Evolutionary conservation across 2,888 invertebrate genomes (phyloP), one percentile per base, ranked within the genome.

Genomic region (Sepiola atlantica): DNA sequence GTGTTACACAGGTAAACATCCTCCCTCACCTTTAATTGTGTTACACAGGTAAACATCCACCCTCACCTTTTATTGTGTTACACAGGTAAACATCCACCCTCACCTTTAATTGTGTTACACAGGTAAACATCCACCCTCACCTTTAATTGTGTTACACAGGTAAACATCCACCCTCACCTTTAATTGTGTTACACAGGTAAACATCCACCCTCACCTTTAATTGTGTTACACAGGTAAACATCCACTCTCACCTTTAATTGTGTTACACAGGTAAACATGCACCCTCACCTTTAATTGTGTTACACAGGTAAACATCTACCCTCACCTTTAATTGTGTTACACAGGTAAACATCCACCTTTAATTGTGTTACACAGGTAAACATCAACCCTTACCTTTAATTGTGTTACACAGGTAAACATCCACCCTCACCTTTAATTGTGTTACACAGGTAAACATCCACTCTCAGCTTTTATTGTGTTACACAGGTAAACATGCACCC

Each of bases 111-210:
- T 96, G 96, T 54, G 96, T 97, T 14, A 95, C 96, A 35, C 96
- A 97, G 96, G 97, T 97, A 94, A 92, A n/a, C 12, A 4, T 10
- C 45, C 8, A 90, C 28, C 90, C n/a, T n/a, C n/a, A n/a, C n/a
- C n/a, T n/a, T n/a, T n/a, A 95, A 95, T 93, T 96, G 96, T 54
- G 96, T 97, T 14, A 95, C 96, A 35, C 96, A 97, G 96, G 97
- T 97, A 94, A 92, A n/a, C 12, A 4, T 10, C 45, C 8, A 90
- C 28, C 90, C n/a, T n/a, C n/a, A n/a, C n/a, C n/a, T n/a, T n/a
- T n/a, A 95, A 95, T 93, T 96, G 96, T 54, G 96, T 97, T 14
- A 95, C 96, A 35, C 96, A 97, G 96, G 97, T 97, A 94, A 92
- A n/a, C 12, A 4, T 10, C 45, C 8, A 90, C 28, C 90, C n/a